phyloP scores from a whole-genome alignment of 1,140 invertebrate genomes.

The Ceratosolen fusciceps region DNA sequence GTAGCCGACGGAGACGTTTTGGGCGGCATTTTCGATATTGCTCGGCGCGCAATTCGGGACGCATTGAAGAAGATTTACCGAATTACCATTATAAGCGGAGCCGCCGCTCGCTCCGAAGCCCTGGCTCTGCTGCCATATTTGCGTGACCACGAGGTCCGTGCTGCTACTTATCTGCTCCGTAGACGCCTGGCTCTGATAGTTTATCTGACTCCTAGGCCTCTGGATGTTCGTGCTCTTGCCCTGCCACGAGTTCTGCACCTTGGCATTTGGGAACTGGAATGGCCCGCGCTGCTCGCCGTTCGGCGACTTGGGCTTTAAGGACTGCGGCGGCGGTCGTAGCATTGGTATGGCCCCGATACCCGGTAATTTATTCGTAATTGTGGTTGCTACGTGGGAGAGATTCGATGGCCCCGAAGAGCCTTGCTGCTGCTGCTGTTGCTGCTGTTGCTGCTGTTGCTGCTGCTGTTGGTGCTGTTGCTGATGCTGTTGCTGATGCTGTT shows the following conservation, averaged over 20 bases:
- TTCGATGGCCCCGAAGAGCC: background rate
- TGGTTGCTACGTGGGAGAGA: background rate
- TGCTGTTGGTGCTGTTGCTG: conserved; percentile 24
- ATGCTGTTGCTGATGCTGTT: background rate
- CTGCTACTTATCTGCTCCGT: conserved; percentile 49
- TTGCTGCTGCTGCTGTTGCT: background rate
- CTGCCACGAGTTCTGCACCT: conserved; percentile 65
- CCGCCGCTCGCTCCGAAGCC: conserved; percentile 29
- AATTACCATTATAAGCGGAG: background rate
- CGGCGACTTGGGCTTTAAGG: conserved; percentile 61
- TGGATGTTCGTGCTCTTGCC: conserved; percentile 62
- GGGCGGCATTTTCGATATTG: conserved; percentile 38
- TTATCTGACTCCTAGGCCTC: conserved; percentile 56
- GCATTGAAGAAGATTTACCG: conserved; percentile 38
- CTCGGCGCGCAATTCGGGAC: conserved; percentile 47
- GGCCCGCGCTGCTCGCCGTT: conserved; percentile 52
- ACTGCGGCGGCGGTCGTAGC: conserved; percentile 68
- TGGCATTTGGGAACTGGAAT: conserved; percentile 53
- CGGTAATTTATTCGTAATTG: conserved; percentile 54
- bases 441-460: background rate
- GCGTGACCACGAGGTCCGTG: conserved; percentile 61
- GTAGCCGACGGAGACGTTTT: conserved; percentile 13
- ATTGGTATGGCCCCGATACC: conserved; percentile 65
- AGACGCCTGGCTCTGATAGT: conserved; percentile 44
- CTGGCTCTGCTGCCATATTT: conserved; percentile 65